These are phyloP conservation scores for Pachliopta kotzebuea DNA, from an alignment of 2,888 invertebrate genomes.

Conservation along the genomic window DNA sequence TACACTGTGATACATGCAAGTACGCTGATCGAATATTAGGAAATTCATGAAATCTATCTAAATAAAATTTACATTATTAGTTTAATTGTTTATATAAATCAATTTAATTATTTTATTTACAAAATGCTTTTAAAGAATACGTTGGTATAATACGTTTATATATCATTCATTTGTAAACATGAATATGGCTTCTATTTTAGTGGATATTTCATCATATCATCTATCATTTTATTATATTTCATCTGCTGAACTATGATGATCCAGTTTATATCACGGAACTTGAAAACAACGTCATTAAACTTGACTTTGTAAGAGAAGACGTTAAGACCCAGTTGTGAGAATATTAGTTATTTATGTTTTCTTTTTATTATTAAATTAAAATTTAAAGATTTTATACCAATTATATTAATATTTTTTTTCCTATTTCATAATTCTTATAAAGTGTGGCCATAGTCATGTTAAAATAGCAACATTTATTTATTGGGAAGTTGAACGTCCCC, in stretches of 20 bases:
- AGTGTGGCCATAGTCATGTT: constrained; percentile 17
- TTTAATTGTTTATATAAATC: constrained; percentile 10
- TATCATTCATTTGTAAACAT: constrained; percentile 10
- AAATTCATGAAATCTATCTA: constrained; percentile 6
- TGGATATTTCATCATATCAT: too few relatives aligned
- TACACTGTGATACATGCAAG: constrained; percentile 13
- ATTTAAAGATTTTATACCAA: too few relatives aligned
- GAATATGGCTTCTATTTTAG: constrained; percentile 8
- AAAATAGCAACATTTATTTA: background rate
- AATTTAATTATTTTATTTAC: background rate
- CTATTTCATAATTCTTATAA: too few relatives aligned
- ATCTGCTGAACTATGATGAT: too few relatives aligned
- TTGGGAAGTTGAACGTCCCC: background rate
- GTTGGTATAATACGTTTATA: background rate
- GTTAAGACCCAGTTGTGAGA: too few relatives aligned
- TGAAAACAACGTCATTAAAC: too few relatives aligned
- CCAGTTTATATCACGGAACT: too few relatives aligned
- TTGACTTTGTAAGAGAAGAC: too few relatives aligned
- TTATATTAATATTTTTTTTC: too few relatives aligned
- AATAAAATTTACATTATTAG: constrained; percentile 14
- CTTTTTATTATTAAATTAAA: too few relatives aligned
- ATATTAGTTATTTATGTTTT: too few relatives aligned
- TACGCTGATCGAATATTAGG: constrained; percentile 1
- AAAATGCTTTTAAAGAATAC: constrained; percentile 4
- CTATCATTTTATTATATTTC: too few relatives aligned